Percentiles rank a stretch among this genome's conserved stretches.
These are phyloP conservation scores for Teinopalpus imperialis DNA, from an alignment of 2,888 invertebrate species.

Conservation along the genomic window DNA sequence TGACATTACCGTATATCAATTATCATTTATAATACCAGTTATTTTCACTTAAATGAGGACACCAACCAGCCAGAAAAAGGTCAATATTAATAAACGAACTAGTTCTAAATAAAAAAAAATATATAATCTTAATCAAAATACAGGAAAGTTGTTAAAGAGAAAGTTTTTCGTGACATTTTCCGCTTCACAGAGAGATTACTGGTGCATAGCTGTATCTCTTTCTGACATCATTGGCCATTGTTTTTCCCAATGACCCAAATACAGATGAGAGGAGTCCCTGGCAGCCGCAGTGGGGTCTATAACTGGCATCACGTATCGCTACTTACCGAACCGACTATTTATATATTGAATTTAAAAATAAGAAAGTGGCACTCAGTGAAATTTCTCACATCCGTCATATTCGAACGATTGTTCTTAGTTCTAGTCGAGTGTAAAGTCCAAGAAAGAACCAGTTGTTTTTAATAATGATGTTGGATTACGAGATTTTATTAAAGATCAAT, in stretches of 20 bases:
- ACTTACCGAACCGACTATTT: conserved; percentile 23
- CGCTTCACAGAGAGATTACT: conserved; percentile 2
- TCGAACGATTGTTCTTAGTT: background rate
- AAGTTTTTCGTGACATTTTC: no score
- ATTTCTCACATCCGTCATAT: background rate
- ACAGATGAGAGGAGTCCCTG: conserved; percentile 6
- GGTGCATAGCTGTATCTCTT: conserved; percentile 8
- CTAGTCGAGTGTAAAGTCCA: no score
- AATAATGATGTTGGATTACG: no score
- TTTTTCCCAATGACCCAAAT: conserved; percentile 22
- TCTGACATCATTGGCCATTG: background rate
- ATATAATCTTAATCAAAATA: no score
- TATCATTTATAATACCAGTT: no score
- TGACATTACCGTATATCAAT: background rate
- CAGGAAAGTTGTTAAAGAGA: no score
- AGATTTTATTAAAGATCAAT: no score
- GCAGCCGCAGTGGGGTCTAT: conserved; percentile 11
- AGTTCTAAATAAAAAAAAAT: no score
- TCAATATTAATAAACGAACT: no score
- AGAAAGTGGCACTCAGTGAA: conserved; percentile 1
- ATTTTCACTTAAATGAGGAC: no score
- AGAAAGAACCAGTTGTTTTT: no score
- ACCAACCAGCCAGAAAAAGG: no score
- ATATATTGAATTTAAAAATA: conserved; percentile 21
- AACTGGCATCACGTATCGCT: conserved; percentile 22